Evolutionary conservation across 2,797 vertebrate species (phyloP), one percentile per base, ranked within the genome.

Genomic region (Pitangus sulphuratus): DNA sequence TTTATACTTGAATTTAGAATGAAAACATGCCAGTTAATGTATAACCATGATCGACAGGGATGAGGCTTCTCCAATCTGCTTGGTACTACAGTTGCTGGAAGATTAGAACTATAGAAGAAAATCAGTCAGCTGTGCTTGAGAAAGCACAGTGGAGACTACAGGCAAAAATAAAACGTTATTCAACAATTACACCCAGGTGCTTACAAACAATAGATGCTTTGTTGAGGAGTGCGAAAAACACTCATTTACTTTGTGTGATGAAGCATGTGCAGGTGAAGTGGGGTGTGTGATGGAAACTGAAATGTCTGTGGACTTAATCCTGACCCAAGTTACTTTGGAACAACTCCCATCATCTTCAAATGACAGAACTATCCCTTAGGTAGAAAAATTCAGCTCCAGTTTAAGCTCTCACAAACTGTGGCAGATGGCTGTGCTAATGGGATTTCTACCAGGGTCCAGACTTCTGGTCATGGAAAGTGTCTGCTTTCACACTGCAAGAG

Each of bases 1-100:
- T 95, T 88, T 89, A 96, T 57, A 83, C 22, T 70, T 50, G 54
- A 75, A 82, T 80, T 78, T 79, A 75, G 66, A 95, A 86, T 53
- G 60, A 85, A 84, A 93, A 78, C 45, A 84, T 17, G 76, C 17
- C 72, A 77, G 62, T 81, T 85, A 81, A 76, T 17, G 30, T 33
- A 68, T 70, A 96, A 70, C 57, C 31, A 83, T 4, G 9, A 89
- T 56, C 1, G 8, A 76, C 69, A 78, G 8, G 65, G 50, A 66
- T 0, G 0, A 39, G 37, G 53, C 72, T 91, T 84, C 62, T 81
- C 40, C 64, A 66, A 31, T 47, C 56, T 84, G 62, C 44, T 77
- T 53, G 37, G 42, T 74, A 42, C 39, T 87, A 40, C 19, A 77
- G 68, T 37, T 60, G 53, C 30, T 83, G 68, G 71, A 82, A 88